Conservation (phyloP, 2,797 vertebrate genomes). For the Malacoraja senta region DNA sequence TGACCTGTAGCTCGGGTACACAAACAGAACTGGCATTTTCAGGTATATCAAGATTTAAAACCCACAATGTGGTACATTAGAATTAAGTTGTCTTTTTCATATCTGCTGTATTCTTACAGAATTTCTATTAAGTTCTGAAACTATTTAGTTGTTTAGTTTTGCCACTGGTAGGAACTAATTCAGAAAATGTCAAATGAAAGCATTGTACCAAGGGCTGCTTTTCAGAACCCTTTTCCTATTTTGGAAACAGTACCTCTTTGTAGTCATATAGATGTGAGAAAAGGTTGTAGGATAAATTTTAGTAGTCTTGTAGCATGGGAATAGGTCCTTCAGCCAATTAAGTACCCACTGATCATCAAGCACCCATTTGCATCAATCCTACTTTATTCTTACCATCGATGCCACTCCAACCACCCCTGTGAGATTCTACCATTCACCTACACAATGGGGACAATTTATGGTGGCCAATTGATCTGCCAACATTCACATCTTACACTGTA, state of each 20-base stretch:
- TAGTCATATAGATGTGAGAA: background rate
- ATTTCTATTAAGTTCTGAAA: constrained; percentile 9
- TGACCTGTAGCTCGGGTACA: background rate
- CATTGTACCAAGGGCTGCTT: background rate
- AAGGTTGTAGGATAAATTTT: too few relatives aligned
- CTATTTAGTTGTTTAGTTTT: background rate
- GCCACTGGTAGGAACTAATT: background rate
- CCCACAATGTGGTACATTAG: background rate
- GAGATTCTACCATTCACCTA: too few relatives aligned
- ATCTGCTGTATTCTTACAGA: background rate
- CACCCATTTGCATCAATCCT: too few relatives aligned
- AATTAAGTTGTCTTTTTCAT: background rate
- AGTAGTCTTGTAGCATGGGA: too few relatives aligned
- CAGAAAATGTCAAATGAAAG: background rate
- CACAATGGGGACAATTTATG: too few relatives aligned
- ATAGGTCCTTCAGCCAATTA: too few relatives aligned
- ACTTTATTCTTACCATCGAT: too few relatives aligned
- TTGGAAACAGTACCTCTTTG: background rate
- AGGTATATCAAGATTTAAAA: background rate
- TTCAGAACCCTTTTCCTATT: background rate
- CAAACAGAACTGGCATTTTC: background rate
- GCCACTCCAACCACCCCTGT: too few relatives aligned
- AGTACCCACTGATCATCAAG: too few relatives aligned
- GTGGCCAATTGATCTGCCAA: too few relatives aligned
- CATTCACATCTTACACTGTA: too few relatives aligned